Evolutionary conservation across 2,113 vertebrate genomes (phyloP).

Genomic region (Upupa epops): DNA sequence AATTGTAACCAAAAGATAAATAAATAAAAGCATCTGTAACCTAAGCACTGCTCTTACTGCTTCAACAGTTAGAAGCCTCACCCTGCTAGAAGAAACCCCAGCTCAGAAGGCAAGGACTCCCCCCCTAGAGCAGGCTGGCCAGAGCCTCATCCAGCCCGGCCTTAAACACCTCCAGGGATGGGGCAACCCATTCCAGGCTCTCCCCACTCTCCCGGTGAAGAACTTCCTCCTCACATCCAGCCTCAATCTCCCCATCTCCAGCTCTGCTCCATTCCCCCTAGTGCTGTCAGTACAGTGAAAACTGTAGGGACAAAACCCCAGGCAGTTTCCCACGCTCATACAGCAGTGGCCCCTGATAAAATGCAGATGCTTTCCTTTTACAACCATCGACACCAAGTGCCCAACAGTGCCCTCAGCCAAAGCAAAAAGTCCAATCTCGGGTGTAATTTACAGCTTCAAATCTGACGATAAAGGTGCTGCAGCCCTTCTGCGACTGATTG

Average conservation of each 20-base stretch:
- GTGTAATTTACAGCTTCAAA: not conserved
- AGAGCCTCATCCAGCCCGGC: too few species aligned
- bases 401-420: not conserved
- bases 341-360: not conserved
- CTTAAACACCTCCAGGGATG: too few species aligned
- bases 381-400: not conserved
- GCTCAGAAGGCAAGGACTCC: not conserved
- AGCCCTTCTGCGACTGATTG: not conserved
- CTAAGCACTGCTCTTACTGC: not conserved
- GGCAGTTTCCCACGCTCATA: not conserved
- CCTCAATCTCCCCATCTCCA: too few species aligned
- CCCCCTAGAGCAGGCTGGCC: too few species aligned
- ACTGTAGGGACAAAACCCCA: not conserved
- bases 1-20: not conserved
- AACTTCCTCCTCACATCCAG: too few species aligned
- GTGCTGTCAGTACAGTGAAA: too few species aligned
- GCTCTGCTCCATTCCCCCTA: too few species aligned
- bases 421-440: not conserved
- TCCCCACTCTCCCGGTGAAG: too few species aligned
- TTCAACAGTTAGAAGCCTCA: not conserved
- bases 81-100: not conserved
- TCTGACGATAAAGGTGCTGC: not conserved
- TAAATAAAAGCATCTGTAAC: not conserved
- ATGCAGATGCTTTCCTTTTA: not conserved
- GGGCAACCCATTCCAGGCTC: too few species aligned